Conservation (phyloP, 2,888 invertebrate species). For the Stictocephala bisonia region DNA sequence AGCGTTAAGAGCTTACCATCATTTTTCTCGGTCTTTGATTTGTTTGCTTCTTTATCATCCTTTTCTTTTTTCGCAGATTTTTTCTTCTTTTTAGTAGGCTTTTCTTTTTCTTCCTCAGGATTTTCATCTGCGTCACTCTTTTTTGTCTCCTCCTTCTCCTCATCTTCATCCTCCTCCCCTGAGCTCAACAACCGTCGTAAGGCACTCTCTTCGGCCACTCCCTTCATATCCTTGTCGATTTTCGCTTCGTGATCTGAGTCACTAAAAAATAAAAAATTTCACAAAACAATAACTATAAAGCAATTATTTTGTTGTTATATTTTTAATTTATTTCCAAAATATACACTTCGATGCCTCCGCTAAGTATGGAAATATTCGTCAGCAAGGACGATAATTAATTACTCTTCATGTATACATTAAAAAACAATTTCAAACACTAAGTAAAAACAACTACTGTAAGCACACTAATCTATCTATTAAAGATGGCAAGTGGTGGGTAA, state of each 20-base stretch:
- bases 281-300: not conserved
- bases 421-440: no score
- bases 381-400: no score
- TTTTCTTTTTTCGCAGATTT: conserved; percentile 67
- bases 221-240: conserved; percentile 84
- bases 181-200: conserved; percentile 87
- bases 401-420: no score
- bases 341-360: no score
- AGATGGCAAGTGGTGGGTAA: no score
- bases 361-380: no score
- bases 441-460: no score
- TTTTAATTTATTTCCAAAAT: conserved; percentile 8
- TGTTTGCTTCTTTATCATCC: conserved; percentile 35
- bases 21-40: conserved; percentile 45
- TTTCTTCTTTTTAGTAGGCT: conserved; percentile 69
- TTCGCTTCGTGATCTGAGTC: conserved; percentile 79
- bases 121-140: conserved; percentile 59
- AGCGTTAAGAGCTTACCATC: conserved; percentile 65
- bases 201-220: conserved; percentile 92
- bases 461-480: no score
- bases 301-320: conserved; percentile 12
- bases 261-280: conserved; percentile 64
- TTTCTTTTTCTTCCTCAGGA: conserved; percentile 67
- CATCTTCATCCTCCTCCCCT: conserved; percentile 88
- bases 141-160: conserved; percentile 78